Percentiles rank a stretch among this genome's conserved stretches.
Conservation (phyloP, 2,888 invertebrate species). For the Incurvaria masculella region DNA sequence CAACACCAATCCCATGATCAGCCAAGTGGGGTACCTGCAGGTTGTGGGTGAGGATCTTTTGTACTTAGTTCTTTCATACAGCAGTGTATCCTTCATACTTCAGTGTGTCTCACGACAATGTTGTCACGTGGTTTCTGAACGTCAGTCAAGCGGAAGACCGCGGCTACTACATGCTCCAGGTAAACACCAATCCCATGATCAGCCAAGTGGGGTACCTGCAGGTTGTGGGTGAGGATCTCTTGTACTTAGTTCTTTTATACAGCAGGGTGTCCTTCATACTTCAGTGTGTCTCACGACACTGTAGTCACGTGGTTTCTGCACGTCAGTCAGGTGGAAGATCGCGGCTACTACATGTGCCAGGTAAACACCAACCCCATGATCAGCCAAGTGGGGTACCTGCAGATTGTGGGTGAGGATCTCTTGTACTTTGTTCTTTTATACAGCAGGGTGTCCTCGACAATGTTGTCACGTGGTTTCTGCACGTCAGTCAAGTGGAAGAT, state of each 20-base stretch:
- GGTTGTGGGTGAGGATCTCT: constrained; percentile 79
- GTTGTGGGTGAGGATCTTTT: constrained; percentile 73
- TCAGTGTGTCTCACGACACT: constrained; percentile 72
- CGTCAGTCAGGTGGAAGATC: constrained; percentile 75
- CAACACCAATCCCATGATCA: constrained; percentile 93
- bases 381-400: constrained; percentile 77
- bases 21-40: constrained; percentile 89
- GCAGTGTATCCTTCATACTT: too few species aligned
- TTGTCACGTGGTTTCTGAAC: constrained; percentile 76
- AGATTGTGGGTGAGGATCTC: constrained; percentile 90
- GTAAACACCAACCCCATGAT: constrained; percentile 81
- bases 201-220: constrained; percentile 80
- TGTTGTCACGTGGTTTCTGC: constrained; percentile 75
- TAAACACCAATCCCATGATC: constrained; percentile 80
- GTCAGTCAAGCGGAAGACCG: constrained; percentile 77
- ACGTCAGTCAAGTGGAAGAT: constrained; percentile 77
- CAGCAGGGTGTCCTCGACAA: constrained; percentile 57
- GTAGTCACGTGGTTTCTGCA: constrained; percentile 78
- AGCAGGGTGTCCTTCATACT: too few species aligned
- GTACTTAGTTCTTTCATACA: too few species aligned
- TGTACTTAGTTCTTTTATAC: too few species aligned
- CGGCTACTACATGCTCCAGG: constrained; percentile 75
- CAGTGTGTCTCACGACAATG: constrained; percentile 74
- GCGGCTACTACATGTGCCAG: constrained; percentile 77
- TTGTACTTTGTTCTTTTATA: too few species aligned